Percentiles rank a stretch among this genome's conserved stretches.
Evolutionary conservation across 2,888 invertebrate species (phyloP).

Genomic region (Siphonodentalium dalli): DNA sequence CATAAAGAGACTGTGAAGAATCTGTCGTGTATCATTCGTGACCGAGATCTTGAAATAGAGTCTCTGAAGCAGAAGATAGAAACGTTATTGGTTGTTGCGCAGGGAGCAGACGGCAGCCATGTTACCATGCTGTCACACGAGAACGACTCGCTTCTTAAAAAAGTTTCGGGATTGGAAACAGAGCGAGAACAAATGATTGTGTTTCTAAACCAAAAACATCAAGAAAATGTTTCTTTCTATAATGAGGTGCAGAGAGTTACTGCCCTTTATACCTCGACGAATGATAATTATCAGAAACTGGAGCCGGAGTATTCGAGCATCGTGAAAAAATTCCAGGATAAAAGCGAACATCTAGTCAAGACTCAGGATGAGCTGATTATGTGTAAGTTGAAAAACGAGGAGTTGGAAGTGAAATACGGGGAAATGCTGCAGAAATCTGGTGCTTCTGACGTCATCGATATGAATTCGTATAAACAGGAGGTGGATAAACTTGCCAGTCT

Average conservation of each 20-base stretch:
- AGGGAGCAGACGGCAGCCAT: conserved; percentile 47
- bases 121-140: conserved; percentile 48
- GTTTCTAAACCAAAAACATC: conserved; percentile 79
- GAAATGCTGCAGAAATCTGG: conserved; percentile 49
- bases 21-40: conserved; percentile 63
- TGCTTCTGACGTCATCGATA: conserved; percentile 41
- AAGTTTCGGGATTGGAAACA: conserved; percentile 72
- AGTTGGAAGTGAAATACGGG: conserved; percentile 59
- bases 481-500: conserved; percentile 39
- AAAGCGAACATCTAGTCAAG: conserved; percentile 60
- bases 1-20: conserved; percentile 64
- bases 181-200: conserved; percentile 65
- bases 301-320: conserved; percentile 55
- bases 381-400: conserved; percentile 56
- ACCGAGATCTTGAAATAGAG: conserved; percentile 66
- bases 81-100: conserved; percentile 60
- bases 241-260: conserved; percentile 80
- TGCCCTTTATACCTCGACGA: conserved; percentile 40
- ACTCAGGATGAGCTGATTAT: conserved; percentile 62
- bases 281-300: conserved; percentile 47
- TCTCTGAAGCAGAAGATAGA: conserved; percentile 64
- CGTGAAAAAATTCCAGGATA: conserved; percentile 63
- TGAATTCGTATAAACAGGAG: conserved; percentile 36
- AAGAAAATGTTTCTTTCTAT: conserved; percentile 85
- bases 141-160: conserved; percentile 63